Evolutionary conservation across 2,113 vertebrate genomes (phyloP).

Genomic region (Thomomys bottae): DNA sequence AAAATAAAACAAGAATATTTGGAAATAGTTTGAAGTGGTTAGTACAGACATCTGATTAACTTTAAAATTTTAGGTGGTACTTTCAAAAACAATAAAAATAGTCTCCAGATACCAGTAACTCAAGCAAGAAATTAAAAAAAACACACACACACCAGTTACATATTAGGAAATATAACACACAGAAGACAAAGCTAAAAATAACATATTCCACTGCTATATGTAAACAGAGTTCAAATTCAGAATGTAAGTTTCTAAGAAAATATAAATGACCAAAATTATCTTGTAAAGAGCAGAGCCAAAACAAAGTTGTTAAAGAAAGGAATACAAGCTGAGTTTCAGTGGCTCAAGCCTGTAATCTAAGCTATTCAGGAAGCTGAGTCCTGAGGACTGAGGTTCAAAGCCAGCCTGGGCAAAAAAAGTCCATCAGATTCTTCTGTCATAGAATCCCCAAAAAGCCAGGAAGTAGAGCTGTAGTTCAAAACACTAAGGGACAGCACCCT

Average conservation of each 20-base stretch:
- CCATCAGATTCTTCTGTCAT: too few relatives aligned
- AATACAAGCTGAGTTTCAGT: background rate
- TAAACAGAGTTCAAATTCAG: slow-evolving; percentile 41
- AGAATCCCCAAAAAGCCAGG: too few relatives aligned
- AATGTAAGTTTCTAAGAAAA: slow-evolving; percentile 40
- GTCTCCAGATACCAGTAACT: background rate
- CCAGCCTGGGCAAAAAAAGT: too few relatives aligned
- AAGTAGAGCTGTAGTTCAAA: too few relatives aligned
- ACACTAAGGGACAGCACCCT: too few relatives aligned
- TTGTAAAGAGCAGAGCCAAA: slow-evolving; percentile 18
- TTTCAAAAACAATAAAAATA: slow-evolving; percentile 29
- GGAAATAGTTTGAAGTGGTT: slow-evolving; percentile 36
- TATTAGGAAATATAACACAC: slow-evolving; percentile 37
- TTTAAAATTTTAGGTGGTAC: slow-evolving; percentile 21
- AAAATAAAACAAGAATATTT: background rate
- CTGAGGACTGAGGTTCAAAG: too few relatives aligned
- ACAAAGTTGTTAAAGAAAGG: slow-evolving; percentile 29
- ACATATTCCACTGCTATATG: background rate
- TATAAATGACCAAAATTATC: slow-evolving; percentile 29
- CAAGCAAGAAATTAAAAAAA: slow-evolving; percentile 26
- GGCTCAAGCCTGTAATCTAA: too few relatives aligned
- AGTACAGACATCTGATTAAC: slow-evolving; percentile 44
- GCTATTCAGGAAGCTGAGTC: too few relatives aligned
- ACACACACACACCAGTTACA: background rate
- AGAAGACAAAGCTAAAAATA: background rate